Evolutionary conservation across 2,888 invertebrate species (phyloP).

Genomic region (Monopis laevigella): DNA sequence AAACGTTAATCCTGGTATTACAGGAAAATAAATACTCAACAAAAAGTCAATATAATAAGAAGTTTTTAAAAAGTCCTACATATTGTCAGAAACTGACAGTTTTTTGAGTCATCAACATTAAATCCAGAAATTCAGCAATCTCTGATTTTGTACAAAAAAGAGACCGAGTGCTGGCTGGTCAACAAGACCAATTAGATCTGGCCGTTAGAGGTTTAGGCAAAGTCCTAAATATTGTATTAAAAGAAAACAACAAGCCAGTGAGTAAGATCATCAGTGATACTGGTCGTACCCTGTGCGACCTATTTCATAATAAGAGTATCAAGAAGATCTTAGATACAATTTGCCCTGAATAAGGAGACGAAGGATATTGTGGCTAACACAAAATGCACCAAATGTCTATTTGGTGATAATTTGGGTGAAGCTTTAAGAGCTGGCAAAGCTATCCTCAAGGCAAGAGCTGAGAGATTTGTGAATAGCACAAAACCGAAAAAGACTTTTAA

Average conservation of each 20-base stretch:
- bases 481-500: not conserved
- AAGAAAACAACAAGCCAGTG: not conserved
- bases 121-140: slow-evolving; percentile 10
- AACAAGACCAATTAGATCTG: slow-evolving; percentile 6
- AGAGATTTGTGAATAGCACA: too few relatives aligned
- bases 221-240: not conserved
- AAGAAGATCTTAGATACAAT: slow-evolving; percentile 3
- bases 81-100: slow-evolving; percentile 6
- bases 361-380: slow-evolving; percentile 8
- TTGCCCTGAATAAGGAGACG: not conserved
- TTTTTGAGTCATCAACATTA: slow-evolving; percentile 1
- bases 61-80: not conserved
- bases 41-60: too few relatives aligned
- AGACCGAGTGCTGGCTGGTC: slow-evolving; percentile 5
- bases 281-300: slow-evolving; percentile 9
- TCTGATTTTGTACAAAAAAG: slow-evolving; percentile 4
- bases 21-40: too few relatives aligned
- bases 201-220: slow-evolving; percentile 4
- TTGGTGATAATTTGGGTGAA: slow-evolving; percentile 12
- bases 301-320: not conserved
- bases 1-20: too few relatives aligned
- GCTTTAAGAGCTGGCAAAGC: slow-evolving; percentile 10
- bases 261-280: slow-evolving; percentile 11
- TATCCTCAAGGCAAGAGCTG: not conserved
- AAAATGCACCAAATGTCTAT: slow-evolving; percentile 7